Percentiles rank a stretch among this genome's conserved stretches.
phyloP scores from a whole-genome alignment of 2,888 invertebrate genomes.

The Halocaridina rubra region DNA sequence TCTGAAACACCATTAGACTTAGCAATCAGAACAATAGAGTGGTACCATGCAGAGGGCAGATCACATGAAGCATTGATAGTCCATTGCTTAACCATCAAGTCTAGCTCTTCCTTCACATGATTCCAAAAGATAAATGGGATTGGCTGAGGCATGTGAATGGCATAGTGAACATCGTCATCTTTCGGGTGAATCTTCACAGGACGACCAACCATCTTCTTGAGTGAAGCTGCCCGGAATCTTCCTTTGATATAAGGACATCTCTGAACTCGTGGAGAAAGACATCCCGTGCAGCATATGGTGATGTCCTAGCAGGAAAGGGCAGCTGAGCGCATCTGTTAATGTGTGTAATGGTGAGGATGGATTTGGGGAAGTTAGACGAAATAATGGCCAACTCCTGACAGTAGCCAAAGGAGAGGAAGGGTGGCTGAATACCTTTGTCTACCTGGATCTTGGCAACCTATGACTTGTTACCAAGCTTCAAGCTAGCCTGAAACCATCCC shows the following conservation, averaged over 20 bases:
- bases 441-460: neutral
- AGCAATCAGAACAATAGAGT: neutral
- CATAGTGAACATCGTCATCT: neutral
- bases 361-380: slow-evolving; percentile 3
- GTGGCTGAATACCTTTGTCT: neutral
- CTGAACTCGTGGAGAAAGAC: no score
- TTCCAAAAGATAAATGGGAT: neutral
- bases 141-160: neutral
- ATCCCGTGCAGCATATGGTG: neutral
- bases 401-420: neutral
- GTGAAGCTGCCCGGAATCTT: neutral
- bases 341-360: no score
- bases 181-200: neutral
- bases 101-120: neutral
- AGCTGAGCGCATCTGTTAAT: neutral
- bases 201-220: neutral
- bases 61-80: neutral
- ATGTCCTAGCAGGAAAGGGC: neutral
- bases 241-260: neutral
- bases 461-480: neutral
- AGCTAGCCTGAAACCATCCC: slow-evolving; percentile 15
- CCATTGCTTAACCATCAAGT: neutral
- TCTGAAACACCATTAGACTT: neutral
- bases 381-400: slow-evolving; percentile 7
- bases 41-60: neutral